phyloP scores from a whole-genome alignment of 2,113 vertebrate genomes.

The Microtus oregoni region DNA sequence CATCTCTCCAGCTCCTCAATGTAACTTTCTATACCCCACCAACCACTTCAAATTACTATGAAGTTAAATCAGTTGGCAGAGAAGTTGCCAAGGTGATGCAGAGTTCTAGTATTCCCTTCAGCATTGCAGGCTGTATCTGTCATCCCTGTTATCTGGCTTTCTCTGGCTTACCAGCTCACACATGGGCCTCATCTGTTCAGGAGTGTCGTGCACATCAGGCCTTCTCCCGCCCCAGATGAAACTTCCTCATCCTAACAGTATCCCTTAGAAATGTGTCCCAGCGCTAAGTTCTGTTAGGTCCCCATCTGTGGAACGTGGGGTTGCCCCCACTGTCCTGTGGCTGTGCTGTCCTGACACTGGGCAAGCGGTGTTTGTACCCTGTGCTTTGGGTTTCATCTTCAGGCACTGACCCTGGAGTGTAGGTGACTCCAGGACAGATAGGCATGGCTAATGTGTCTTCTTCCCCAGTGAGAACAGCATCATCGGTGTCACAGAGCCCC shows the following conservation, averaged over 20 bases:
- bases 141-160: not conserved
- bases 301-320: no score
- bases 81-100: not conserved
- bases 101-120: not conserved
- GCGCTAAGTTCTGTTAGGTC: not conserved
- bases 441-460: rapidly evolving
- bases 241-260: not conserved
- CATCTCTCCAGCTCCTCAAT: no score
- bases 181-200: not conserved
- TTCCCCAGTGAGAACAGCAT: slow-evolving; percentile 84
- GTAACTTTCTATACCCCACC: no score
- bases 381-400: not conserved
- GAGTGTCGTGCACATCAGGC: not conserved
- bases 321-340: not conserved
- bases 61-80: not conserved
- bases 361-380: rapidly evolving
- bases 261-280: not conserved
- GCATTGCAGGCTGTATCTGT: not conserved
- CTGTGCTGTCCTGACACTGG: no score
- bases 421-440: rapidly evolving
- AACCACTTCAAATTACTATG: no score
- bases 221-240: not conserved
- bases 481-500: slow-evolving; percentile 96
- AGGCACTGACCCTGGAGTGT: rapidly evolving
- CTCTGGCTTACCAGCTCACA: not conserved